Evolutionary conservation across 35 echinoderm and acorn worm species (phyloP).

Genomic region (Heliocidaris erythrogramma): DNA sequence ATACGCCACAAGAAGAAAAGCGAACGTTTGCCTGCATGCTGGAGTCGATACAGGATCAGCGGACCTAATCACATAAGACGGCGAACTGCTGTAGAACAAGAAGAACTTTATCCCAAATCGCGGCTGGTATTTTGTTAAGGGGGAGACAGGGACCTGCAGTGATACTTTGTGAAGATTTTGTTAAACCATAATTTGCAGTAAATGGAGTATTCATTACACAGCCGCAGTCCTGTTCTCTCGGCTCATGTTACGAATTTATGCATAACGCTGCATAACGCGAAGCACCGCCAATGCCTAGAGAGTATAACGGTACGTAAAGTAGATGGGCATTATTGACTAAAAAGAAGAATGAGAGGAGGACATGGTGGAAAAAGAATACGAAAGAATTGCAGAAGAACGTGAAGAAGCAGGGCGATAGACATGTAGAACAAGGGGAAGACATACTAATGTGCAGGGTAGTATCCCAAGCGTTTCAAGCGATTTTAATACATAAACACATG

Average conservation of each 20-base stretch:
- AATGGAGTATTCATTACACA: background rate
- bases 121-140: background rate
- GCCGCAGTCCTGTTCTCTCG: background rate
- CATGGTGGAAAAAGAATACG: background rate
- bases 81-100: background rate
- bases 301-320: background rate
- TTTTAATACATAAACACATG: background rate
- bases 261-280: background rate
- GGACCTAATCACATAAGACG: background rate
- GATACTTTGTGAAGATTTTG: slow-evolving; percentile 6
- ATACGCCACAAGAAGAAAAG: background rate
- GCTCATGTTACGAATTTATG: background rate
- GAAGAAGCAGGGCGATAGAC: background rate
- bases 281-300: background rate
- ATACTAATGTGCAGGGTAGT: background rate
- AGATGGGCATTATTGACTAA: background rate
- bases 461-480: background rate
- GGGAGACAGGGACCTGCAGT: background rate
- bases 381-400: background rate
- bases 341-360: background rate
- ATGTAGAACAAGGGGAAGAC: background rate
- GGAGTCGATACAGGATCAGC: background rate
- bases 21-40: background rate
- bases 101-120: background rate
- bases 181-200: background rate